Evolutionary conservation across 2,888 invertebrate genomes (phyloP).

Genomic region (Drosophila affinis): DNA sequence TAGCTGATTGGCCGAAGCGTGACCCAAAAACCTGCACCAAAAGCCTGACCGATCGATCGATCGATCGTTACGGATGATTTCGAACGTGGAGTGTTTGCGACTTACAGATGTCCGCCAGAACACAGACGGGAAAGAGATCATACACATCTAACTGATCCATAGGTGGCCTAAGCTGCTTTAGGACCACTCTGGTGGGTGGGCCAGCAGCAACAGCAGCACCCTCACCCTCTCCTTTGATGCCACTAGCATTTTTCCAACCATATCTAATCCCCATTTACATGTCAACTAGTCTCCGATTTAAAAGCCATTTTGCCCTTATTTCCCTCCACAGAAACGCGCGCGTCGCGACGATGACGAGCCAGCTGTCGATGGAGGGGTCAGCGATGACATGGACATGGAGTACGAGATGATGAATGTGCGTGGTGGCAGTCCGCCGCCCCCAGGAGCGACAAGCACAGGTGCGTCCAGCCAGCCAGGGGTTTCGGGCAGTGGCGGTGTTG

Average conservation of each 20-base stretch:
- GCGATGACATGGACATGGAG: slow-evolving; percentile 84
- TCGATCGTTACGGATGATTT: background rate
- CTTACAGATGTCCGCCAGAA: background rate
- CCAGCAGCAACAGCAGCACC: no score
- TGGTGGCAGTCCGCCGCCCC: slow-evolving; percentile 88
- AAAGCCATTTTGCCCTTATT: background rate
- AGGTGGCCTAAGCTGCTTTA: background rate
- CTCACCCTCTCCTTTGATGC: no score
- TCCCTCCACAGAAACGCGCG: slow-evolving; percentile 56
- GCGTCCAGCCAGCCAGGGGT: slow-evolving; percentile 57
- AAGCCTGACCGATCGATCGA: background rate
- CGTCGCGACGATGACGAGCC: slow-evolving; percentile 51
- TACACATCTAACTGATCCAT: background rate
- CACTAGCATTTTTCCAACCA: background rate
- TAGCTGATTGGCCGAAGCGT: background rate
- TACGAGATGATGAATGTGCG: slow-evolving; percentile 92
- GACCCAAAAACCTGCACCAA: background rate
- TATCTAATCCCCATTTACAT: background rate
- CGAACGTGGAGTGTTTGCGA: background rate
- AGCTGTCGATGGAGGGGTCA: slow-evolving; percentile 84
- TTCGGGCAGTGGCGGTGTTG: slow-evolving; percentile 28
- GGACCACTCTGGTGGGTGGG: no score
- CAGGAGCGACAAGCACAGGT: slow-evolving; percentile 20
- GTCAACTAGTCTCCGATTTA: background rate
- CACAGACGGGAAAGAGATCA: background rate